Conservation (phyloP, 2,797 vertebrate species). For the Hippoglossus hippoglossus region DNA sequence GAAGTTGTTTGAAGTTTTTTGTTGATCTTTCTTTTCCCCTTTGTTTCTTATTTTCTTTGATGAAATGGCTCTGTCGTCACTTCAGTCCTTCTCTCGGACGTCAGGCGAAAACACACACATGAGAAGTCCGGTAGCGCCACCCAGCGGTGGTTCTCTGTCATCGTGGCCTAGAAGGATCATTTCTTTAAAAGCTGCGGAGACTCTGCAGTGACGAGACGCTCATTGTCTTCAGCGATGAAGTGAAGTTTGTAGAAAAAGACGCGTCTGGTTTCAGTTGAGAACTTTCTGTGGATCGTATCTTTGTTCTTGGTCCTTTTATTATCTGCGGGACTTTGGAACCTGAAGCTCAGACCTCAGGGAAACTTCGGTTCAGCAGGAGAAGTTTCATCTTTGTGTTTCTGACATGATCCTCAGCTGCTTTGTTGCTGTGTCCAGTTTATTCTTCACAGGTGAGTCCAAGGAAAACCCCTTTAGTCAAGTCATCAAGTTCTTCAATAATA, state of each 20-base stretch:
- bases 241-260: not conserved
- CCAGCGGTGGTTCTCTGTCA: conserved; percentile 34
- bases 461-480: not conserved
- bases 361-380: not conserved
- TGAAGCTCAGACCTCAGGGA: not conserved
- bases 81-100: no score
- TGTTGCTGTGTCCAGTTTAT: conserved; percentile 62
- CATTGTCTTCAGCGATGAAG: not conserved
- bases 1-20: no score
- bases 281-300: not conserved
- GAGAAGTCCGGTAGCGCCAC: conserved; percentile 46
- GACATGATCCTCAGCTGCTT: conserved; percentile 59
- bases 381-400: conserved; percentile 22
- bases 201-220: not conserved
- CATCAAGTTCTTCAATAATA: not conserved
- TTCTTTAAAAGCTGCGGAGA: conserved; percentile 3
- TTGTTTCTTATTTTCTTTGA: conserved; percentile 9
- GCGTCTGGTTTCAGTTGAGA: no score
- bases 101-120: conserved; percentile 6
- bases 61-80: not conserved
- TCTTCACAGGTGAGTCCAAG: conserved; percentile 54
- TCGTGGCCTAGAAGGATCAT: conserved; percentile 20
- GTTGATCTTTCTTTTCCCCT: no score
- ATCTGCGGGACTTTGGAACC: conserved; percentile 4
- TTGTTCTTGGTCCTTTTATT: not conserved